Conservation (phyloP, 2,113 vertebrate genomes). For the Egretta garzetta region DNA sequence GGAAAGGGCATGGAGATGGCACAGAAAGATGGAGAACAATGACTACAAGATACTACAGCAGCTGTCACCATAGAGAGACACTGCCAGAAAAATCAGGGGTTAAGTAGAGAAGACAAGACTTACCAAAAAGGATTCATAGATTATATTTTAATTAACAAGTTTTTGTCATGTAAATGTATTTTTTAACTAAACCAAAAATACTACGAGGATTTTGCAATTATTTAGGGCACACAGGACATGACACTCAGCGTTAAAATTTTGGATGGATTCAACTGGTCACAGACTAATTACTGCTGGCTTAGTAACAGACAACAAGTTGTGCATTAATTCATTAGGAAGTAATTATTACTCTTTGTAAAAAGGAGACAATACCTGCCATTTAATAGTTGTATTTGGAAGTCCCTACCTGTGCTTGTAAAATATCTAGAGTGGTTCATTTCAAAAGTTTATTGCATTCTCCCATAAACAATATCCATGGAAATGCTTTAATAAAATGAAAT, state of each 20-base stretch:
- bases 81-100: background rate
- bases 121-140: background rate
- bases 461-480: background rate
- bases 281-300: background rate
- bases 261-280: background rate
- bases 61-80: background rate
- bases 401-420: background rate
- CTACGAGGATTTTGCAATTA: background rate
- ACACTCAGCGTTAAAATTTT: background rate
- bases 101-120: background rate
- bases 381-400: background rate
- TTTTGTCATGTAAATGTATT: background rate
- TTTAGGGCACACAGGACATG: background rate
- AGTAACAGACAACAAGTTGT: background rate
- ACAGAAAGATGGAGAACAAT: background rate
- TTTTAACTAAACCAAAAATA: background rate
- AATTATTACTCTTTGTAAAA: background rate
- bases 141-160: background rate
- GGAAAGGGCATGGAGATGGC: background rate
- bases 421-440: background rate
- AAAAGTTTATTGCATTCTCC: background rate
- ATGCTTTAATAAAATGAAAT: background rate
- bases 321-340: background rate
- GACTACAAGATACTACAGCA: background rate
- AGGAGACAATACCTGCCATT: background rate